These are phyloP conservation scores for Conomelus anceps DNA, from an alignment of 2,888 invertebrate species.

Conservation along the genomic window DNA sequence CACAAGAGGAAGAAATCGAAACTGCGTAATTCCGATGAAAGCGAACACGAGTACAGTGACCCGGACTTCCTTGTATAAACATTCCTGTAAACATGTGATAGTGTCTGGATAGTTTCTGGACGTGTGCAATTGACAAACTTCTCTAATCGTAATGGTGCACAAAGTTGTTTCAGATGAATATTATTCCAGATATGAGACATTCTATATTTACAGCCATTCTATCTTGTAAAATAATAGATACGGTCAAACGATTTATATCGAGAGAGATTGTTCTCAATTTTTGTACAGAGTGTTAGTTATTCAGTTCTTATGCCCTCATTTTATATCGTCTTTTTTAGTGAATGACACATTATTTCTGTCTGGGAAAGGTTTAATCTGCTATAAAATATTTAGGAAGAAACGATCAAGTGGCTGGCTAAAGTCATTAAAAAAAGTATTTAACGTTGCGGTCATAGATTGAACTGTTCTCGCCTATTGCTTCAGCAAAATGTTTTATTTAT, in stretches of 20 bases:
- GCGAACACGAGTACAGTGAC: conserved; percentile 61
- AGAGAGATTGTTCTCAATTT: neutral
- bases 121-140: neutral
- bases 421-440: neutral
- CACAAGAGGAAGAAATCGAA: conserved; percentile 36
- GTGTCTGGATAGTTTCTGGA: neutral
- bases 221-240: neutral
- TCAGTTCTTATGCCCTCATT: neutral
- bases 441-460: neutral
- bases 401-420: neutral
- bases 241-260: neutral
- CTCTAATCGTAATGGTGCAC: too few relatives aligned
- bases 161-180: neutral
- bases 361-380: neutral
- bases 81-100: conserved; percentile 21
- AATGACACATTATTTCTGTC: neutral
- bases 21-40: conserved; percentile 44
- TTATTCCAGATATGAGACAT: neutral
- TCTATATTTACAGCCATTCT: neutral
- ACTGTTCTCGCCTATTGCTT: neutral
- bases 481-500: neutral
- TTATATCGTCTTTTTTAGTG: neutral
- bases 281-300: neutral
- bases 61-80: conserved; percentile 42
- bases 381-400: neutral